Evolutionary conservation across 2,113 vertebrate species (phyloP).

Genomic region (Cyprinus carpio): DNA sequence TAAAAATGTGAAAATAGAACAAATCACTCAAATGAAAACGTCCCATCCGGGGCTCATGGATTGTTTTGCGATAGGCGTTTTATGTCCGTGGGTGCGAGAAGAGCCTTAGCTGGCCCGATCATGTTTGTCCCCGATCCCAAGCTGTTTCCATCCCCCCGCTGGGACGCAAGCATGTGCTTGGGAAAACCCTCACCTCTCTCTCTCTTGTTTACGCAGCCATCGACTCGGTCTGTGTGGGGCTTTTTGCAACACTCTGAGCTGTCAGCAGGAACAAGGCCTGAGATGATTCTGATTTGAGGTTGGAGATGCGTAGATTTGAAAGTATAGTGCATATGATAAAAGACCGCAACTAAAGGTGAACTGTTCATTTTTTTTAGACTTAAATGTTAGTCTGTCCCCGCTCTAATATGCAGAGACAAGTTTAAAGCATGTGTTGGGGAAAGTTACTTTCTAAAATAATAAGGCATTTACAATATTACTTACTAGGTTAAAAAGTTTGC

Average conservation of each 20-base stretch:
- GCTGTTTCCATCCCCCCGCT: conserved; percentile 59
- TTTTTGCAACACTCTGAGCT: conserved; percentile 61
- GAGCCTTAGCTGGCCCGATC: too few species aligned
- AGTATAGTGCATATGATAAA: neutral
- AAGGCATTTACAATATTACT: neutral
- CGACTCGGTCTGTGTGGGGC: too few species aligned
- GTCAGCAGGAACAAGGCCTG: conserved; percentile 8
- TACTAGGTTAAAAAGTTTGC: too few species aligned
- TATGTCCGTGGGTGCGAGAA: too few species aligned
- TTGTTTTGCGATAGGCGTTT: too few species aligned
- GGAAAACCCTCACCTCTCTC: too few species aligned
- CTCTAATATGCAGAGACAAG: neutral
- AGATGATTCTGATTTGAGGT: conserved; percentile 25
- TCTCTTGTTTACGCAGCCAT: too few species aligned
- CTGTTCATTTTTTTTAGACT: neutral
- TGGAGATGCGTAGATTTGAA: conserved; percentile 1
- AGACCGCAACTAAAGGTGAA: neutral
- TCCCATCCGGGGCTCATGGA: conserved; percentile 62
- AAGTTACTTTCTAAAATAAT: neutral
- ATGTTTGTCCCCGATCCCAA: too few species aligned
- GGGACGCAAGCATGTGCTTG: conserved; percentile 73
- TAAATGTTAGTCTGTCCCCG: neutral
- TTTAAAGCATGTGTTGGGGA: neutral
- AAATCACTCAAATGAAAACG: conserved; percentile 72
- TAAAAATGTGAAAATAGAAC: conserved; percentile 67